These are phyloP conservation scores for Huso huso DNA, from an alignment of 2,797 vertebrate genomes.

Conservation along the genomic window DNA sequence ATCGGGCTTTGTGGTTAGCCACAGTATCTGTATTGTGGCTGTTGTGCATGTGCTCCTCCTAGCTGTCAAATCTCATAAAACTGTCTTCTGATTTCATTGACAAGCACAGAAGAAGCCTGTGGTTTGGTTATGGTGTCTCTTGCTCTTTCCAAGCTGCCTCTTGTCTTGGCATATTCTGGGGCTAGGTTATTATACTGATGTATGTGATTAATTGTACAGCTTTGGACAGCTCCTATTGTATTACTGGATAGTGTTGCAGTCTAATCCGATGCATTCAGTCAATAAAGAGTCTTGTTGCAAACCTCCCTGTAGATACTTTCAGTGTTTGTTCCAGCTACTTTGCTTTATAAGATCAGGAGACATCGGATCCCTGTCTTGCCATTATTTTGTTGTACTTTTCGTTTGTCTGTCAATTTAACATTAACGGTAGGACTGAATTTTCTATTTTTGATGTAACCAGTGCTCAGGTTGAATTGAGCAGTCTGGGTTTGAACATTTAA, in stretches of 20 bases:
- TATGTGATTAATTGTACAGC: background rate
- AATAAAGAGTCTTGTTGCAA: too few relatives aligned
- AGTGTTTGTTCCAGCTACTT: too few relatives aligned
- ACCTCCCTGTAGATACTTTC: too few relatives aligned
- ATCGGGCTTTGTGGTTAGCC: constrained; percentile 4
- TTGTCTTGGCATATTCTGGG: background rate
- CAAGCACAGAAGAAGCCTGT: background rate
- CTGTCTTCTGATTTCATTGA: background rate
- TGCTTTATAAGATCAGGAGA: too few relatives aligned
- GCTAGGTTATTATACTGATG: background rate
- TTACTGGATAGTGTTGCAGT: background rate
- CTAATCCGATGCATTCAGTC: too few relatives aligned
- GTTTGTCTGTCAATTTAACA: too few relatives aligned
- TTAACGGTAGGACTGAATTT: too few relatives aligned
- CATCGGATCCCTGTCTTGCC: too few relatives aligned
- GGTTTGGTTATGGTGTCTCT: constrained; percentile 9
- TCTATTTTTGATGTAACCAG: too few relatives aligned
- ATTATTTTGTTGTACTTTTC: too few relatives aligned
- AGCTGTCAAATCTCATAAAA: background rate
- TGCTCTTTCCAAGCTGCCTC: background rate
- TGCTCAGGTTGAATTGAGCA: too few relatives aligned
- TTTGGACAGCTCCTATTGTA: background rate
- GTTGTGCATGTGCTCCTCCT: background rate
- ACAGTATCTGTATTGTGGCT: background rate
- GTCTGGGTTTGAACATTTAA: too few relatives aligned